Conservation (phyloP, 1,140 invertebrate genomes). For the Drosophila chauvacae region DNA sequence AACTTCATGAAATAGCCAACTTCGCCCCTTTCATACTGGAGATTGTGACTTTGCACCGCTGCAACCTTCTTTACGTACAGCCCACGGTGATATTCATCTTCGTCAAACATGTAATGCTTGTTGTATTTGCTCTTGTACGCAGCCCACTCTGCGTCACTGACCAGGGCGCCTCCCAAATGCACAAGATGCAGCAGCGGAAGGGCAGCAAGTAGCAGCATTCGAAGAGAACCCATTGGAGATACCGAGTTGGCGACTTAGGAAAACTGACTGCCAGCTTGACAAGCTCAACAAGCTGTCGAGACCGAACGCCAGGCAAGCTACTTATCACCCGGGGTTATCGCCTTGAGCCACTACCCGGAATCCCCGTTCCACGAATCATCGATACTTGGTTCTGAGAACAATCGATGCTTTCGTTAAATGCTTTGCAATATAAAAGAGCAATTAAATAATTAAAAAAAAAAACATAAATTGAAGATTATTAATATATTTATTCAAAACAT, state of each 20-base stretch:
- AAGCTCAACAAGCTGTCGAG: no score
- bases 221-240: background rate
- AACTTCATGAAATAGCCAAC: slow-evolving; percentile 12
- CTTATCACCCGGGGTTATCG: slow-evolving; percentile 2
- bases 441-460: no score
- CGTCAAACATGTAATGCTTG: background rate
- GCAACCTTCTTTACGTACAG: background rate
- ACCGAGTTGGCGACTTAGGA: background rate
- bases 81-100: background rate
- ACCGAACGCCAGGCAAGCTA: background rate
- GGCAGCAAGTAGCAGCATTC: background rate
- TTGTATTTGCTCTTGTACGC: slow-evolving; percentile 14
- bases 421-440: no score
- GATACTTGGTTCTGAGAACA: background rate
- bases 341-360: background rate
- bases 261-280: background rate
- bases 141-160: slow-evolving; percentile 12
- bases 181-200: background rate
- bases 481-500: no score
- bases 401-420: background rate
- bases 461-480: no score
- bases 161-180: background rate
- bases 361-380: background rate
- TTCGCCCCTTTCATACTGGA: background rate
- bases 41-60: background rate